A percentile compares a stretch with the other conserved stretches of the same genome.
These are phyloP conservation scores for Pipistrellus pipistrellus DNA, from an alignment of 2,797 vertebrate genomes.

Conservation along the genomic window DNA sequence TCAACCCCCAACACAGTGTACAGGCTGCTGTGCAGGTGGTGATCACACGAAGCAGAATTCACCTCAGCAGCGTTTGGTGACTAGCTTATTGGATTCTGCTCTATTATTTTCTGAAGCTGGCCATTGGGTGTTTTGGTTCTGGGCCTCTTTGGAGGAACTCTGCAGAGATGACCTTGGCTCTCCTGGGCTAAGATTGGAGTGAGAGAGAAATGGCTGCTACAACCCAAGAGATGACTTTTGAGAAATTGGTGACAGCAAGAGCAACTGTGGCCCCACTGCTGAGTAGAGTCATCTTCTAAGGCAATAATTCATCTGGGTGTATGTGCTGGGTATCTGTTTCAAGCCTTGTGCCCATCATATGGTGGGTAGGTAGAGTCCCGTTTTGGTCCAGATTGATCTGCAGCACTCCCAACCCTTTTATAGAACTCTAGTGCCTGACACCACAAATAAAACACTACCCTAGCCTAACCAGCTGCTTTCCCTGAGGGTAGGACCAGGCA, in stretches of 20 bases:
- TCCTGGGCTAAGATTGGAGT: not conserved
- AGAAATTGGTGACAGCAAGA: not conserved
- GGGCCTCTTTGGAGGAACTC: not conserved
- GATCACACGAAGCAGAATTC: not conserved
- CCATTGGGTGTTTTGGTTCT: not conserved
- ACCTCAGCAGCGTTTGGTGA: not conserved
- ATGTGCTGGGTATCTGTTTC: not conserved
- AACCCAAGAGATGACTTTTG: not conserved
- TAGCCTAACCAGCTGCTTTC: no score
- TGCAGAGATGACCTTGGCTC: not conserved
- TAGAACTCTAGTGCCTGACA: not conserved
- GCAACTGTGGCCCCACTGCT: not conserved
- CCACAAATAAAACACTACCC: not conserved
- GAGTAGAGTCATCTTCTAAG: not conserved
- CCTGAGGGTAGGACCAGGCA: not conserved
- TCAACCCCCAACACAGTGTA: not conserved
- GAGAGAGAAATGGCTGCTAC: not conserved
- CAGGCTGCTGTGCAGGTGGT: not conserved
- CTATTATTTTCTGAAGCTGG: not conserved
- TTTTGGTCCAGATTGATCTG: not conserved
- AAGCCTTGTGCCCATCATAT: not conserved
- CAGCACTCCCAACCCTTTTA: not conserved
- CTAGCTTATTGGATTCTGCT: not conserved
- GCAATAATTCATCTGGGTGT: not conserved
- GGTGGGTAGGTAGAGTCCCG: not conserved